These are phyloP conservation scores for Cynoglossus semilaevis DNA, from an alignment of 2,113 vertebrate genomes.

Conservation along the genomic window DNA sequence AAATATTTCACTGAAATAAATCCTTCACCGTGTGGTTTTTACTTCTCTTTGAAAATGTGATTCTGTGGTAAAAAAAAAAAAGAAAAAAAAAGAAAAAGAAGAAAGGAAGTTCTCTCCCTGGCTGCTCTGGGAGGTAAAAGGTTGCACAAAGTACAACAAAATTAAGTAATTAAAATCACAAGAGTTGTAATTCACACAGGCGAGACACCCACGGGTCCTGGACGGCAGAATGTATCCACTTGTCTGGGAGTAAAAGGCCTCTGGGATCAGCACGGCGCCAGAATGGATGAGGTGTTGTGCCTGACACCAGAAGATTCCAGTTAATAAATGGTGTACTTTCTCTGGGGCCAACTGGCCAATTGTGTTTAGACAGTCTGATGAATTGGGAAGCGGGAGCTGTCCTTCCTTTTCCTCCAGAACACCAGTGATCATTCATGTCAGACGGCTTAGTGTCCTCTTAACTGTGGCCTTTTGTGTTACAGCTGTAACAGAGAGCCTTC, in stretches of 20 bases:
- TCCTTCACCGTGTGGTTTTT: too few relatives aligned
- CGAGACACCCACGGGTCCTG: conserved; percentile 41
- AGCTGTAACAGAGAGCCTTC: not conserved
- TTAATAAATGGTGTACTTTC: conserved; percentile 68
- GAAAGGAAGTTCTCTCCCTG: too few relatives aligned
- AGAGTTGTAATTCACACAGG: conserved; percentile 49
- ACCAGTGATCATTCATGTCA: conserved; percentile 54
- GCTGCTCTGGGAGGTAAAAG: not conserved
- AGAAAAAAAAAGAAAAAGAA: too few relatives aligned
- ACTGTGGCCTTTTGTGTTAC: conserved; percentile 26
- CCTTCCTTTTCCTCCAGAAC: conserved; percentile 46
- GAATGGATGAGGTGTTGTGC: conserved; percentile 57
- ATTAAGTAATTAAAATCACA: conserved; percentile 27
- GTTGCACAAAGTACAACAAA: conserved; percentile 2
- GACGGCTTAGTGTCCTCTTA: conserved; percentile 25
- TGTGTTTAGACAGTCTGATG: conserved; percentile 71
- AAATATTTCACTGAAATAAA: too few relatives aligned
- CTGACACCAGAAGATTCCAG: conserved; percentile 51
- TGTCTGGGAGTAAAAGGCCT: conserved; percentile 51
- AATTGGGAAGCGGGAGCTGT: conserved; percentile 60
- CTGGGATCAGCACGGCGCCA: conserved; percentile 39
- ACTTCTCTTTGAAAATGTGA: too few relatives aligned
- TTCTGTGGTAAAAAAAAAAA: too few relatives aligned
- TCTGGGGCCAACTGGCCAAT: conserved; percentile 54
- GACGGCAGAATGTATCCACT: conserved; percentile 45